Conservation (phyloP, 1,140 invertebrate species). For the Drosophila chauvacae region DNA sequence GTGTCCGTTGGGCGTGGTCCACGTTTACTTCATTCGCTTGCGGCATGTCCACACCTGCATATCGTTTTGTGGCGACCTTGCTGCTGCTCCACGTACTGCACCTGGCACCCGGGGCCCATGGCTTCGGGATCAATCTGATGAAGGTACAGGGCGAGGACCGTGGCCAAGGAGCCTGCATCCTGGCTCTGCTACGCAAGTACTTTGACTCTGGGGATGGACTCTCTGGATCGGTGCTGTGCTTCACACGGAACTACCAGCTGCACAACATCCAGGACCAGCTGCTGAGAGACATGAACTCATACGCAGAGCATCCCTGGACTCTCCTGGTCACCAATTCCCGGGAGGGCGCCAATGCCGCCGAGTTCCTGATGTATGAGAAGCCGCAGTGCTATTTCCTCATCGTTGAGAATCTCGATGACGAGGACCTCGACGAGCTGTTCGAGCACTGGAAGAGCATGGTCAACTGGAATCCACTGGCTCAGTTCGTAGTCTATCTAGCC, state of each 20-base stretch:
- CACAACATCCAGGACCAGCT: constrained; percentile 52
- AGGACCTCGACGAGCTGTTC: constrained; percentile 67
- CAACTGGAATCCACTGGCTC: constrained; percentile 80
- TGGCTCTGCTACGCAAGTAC: constrained; percentile 71
- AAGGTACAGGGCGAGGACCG: constrained; percentile 53
- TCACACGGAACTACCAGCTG: constrained; percentile 54
- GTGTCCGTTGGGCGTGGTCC: constrained; percentile 53
- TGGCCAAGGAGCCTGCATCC: constrained; percentile 51
- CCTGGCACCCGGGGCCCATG: not conserved
- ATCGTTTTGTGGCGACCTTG: constrained; percentile 31
- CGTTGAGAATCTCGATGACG: constrained; percentile 70
- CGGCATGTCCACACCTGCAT: constrained; percentile 52
- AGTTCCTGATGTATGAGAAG: constrained; percentile 59
- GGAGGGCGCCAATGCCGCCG: not conserved
- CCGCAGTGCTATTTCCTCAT: constrained; percentile 78
- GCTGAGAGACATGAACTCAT: constrained; percentile 42
- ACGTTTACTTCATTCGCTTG: constrained; percentile 48
- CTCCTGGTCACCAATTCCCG: constrained; percentile 47
- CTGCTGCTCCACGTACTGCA: constrained; percentile 27
- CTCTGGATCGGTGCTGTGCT: constrained; percentile 65
- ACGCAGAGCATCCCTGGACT: constrained; percentile 52
- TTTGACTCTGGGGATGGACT: constrained; percentile 66
- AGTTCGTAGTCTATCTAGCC: constrained; percentile 75
- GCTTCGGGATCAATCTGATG: constrained; percentile 76
- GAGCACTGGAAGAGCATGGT: constrained; percentile 67